Evolutionary conservation across 2,797 vertebrate genomes (phyloP).

Genomic region (Austrolebias charrua): DNA sequence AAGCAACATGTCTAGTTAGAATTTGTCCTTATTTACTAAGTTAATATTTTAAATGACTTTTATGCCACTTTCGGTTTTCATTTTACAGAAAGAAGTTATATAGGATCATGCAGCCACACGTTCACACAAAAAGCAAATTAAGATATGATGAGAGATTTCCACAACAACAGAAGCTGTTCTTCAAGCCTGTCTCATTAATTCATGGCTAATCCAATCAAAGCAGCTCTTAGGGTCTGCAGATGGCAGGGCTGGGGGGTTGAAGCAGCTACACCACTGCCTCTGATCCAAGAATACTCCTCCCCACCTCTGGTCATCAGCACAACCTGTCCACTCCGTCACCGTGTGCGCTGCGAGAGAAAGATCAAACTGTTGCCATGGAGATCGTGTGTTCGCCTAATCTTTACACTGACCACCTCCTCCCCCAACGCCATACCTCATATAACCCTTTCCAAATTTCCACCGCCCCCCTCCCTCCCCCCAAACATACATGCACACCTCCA

Average conservation of each 20-base stretch:
- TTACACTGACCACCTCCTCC: conserved; percentile 67
- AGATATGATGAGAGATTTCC: conserved; percentile 77
- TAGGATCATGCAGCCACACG: conserved; percentile 52
- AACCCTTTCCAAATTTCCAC: conserved; percentile 79
- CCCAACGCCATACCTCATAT: conserved; percentile 62
- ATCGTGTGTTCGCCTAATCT: conserved; percentile 77
- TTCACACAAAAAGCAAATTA: conserved; percentile 70
- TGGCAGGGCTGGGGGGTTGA: conserved; percentile 57
- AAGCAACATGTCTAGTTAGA: conserved; percentile 45
- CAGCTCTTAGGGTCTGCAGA: conserved; percentile 74
- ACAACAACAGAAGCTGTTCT: conserved; percentile 70
- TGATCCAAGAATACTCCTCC: conserved; percentile 36
- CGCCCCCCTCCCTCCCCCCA: conserved; percentile 16
- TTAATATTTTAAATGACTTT: conserved; percentile 3
- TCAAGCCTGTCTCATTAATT: conserved; percentile 80
- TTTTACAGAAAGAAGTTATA: conserved; percentile 34
- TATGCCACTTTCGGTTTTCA: conserved; percentile 24
- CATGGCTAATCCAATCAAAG: conserved; percentile 79
- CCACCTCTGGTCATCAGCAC: conserved; percentile 69
- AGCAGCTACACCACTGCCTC: conserved; percentile 42
- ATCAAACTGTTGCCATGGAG: conserved; percentile 81
- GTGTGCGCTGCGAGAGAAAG: conserved; percentile 68
- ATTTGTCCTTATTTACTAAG: neutral
- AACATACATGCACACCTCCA: neutral
- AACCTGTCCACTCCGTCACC: conserved; percentile 76